Percentiles rank a stretch among this genome's conserved stretches.
Evolutionary conservation across 2,888 invertebrate species (phyloP).

Genomic region (Hypercompe scribonia): DNA sequence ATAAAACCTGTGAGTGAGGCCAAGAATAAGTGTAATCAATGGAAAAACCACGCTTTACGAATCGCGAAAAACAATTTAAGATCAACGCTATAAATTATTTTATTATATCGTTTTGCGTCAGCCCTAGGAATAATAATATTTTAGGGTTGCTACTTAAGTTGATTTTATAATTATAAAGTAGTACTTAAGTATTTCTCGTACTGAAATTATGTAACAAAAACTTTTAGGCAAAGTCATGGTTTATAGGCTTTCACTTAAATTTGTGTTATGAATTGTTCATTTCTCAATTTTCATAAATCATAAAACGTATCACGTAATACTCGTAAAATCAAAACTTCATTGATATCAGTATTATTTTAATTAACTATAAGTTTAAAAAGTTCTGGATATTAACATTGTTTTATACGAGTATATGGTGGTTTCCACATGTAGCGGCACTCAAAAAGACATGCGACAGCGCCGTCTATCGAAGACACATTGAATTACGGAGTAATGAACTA

Average conservation of each 20-base stretch:
- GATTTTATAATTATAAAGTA: background rate
- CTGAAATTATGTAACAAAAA: background rate
- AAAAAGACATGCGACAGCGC: too few relatives aligned
- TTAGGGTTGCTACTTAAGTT: slow-evolving; percentile 34
- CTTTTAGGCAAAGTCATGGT: background rate
- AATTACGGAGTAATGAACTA: too few relatives aligned
- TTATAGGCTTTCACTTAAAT: background rate
- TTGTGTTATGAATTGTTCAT: background rate
- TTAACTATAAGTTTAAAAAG: background rate
- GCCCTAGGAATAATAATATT: slow-evolving; percentile 39
- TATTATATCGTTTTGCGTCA: slow-evolving; percentile 44
- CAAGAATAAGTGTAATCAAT: slow-evolving; percentile 38
- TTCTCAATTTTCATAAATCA: background rate
- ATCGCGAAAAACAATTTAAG: slow-evolving; percentile 38
- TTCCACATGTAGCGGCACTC: too few relatives aligned
- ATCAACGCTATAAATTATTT: slow-evolving; percentile 46
- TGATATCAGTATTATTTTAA: background rate
- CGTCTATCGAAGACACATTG: too few relatives aligned
- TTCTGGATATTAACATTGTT: background rate
- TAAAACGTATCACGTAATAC: background rate
- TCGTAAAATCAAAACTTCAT: background rate
- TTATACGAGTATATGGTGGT: too few relatives aligned
- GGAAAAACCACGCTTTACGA: slow-evolving; percentile 35
- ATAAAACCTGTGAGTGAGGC: slow-evolving; percentile 15
- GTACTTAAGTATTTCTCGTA: background rate